Evolutionary conservation across 2,113 vertebrate species (phyloP).

Genomic region (Platysteira castanea): DNA sequence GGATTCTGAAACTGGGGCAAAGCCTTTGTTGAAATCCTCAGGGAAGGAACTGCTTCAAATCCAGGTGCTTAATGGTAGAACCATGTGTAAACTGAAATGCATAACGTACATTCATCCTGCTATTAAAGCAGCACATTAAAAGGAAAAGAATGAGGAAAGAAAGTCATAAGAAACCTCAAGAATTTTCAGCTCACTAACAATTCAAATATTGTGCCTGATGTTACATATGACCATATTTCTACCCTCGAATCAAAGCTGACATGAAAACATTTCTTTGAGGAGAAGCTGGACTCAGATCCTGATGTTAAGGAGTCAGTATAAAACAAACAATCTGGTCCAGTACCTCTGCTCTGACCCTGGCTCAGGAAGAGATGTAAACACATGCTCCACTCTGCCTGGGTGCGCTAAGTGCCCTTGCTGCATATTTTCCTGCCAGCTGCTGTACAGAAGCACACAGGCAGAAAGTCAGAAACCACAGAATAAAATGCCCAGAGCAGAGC

Average conservation of each 20-base stretch:
- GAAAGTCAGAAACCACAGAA: not conserved
- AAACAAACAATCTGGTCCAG: not conserved
- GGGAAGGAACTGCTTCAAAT: slow-evolving; percentile 65
- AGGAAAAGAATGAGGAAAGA: not conserved
- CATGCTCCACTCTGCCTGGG: not conserved
- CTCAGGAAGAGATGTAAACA: slow-evolving; percentile 6
- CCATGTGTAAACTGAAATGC: slow-evolving; percentile 55
- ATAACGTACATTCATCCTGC: slow-evolving; percentile 35
- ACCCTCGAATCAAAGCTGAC: not conserved
- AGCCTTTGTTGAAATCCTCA: slow-evolving; percentile 62
- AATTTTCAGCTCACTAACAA: slow-evolving; percentile 21
- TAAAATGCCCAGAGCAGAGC: not conserved
- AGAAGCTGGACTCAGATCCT: not conserved
- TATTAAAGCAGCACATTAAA: slow-evolving; percentile 31
- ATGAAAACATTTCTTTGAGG: not conserved
- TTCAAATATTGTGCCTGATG: not conserved
- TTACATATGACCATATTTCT: slow-evolving; percentile 12
- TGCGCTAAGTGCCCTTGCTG: not conserved
- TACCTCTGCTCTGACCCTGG: not conserved
- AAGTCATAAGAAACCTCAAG: slow-evolving; percentile 18
- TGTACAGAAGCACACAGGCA: not conserved
- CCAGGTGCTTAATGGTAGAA: slow-evolving; percentile 68
- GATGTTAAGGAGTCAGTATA: not conserved
- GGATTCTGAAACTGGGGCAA: slow-evolving; percentile 54
- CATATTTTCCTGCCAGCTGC: not conserved